Conservation (phyloP, 2,888 invertebrate genomes). For the Tubulanus polymorphus region DNA sequence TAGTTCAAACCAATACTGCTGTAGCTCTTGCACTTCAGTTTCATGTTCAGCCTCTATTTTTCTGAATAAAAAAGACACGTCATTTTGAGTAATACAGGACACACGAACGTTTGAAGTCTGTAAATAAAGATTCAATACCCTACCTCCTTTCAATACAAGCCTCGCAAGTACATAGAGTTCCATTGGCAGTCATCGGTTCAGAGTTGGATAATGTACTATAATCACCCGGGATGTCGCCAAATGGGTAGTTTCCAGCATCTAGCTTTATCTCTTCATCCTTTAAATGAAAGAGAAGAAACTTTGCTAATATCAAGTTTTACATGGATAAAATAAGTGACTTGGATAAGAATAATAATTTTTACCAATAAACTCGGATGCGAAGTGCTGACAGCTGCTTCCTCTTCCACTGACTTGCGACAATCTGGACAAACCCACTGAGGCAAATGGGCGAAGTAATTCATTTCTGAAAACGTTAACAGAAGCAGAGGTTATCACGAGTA, state of each 20-base stretch:
- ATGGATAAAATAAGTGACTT: not conserved
- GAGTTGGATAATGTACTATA: conserved; percentile 21
- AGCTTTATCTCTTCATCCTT: no score
- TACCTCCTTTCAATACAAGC: conserved; percentile 45
- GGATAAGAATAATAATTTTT: not conserved
- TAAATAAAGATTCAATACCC: not conserved
- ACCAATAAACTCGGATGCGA: conserved; percentile 2
- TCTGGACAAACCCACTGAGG: conserved; percentile 46
- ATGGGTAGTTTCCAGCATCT: no score
- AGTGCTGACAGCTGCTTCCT: no score
- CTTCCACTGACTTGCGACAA: conserved; percentile 42
- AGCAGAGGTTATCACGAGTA: no score
- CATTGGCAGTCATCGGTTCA: conserved; percentile 30
- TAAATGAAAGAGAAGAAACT: no score
- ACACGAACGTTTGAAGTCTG: not conserved
- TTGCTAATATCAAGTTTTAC: no score
- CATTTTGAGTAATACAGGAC: not conserved
- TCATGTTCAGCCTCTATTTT: conserved; percentile 51
- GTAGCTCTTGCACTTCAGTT: conserved; percentile 54
- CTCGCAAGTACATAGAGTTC: conserved; percentile 41
- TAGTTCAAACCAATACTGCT: conserved; percentile 57
- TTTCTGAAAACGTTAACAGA: no score
- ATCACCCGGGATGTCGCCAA: no score
- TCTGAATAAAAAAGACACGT: conserved; percentile 21
- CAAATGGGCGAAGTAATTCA: no score